Evolutionary conservation across 1,140 invertebrate genomes (phyloP), one percentile per base, ranked within the genome.

Genomic region (Potamilus streckersoni): DNA sequence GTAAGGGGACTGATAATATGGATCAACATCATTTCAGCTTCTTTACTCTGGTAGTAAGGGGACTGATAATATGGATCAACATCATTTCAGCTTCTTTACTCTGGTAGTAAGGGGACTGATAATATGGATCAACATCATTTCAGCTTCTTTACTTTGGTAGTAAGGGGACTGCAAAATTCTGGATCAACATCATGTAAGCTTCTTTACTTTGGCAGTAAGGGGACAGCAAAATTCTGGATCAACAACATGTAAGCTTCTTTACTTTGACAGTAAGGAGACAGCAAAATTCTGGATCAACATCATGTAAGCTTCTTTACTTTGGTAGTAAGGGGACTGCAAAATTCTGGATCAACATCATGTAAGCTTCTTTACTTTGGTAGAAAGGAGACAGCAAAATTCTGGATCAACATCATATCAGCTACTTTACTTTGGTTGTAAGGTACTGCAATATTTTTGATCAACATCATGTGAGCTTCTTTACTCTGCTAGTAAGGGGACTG

Each of bases 361-460:
- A 2, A 75, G 17, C 63, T 63, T 61, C 62, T 75, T 75, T 31
- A 61, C 62, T 27, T 77, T 62, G 56, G 88, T 86, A 56, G 94
- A 95, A 15, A 96, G 89, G 0, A 95, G 94, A 59, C 93, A 93
- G 65, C 93, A 93, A 0, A 96, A 90, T 60, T 81, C 79, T 38
- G 86, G 87, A 68, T 86, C 85, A 27, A 27, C 27, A 27, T 27
- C 27, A 27, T 27, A 2, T 27, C 1, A 27, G 27, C 27, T 27
- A 2, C 27, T 27, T 27, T 27, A 27, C 27, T 27, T 2, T 1
- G 27, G 27, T 27, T 2, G 27, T 27, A 27, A 27, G 27, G 27
- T 1, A 27, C 27, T 31, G 27, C 4, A 4, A 31, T 31, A 31
- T 31, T 31, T 31, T 31, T 0, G 27, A 31, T 49, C 38, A 49